Evolutionary conservation across 2,113 vertebrate species (phyloP), one percentile per base, ranked within the genome.

Genomic region (Oriolus oriolus): DNA sequence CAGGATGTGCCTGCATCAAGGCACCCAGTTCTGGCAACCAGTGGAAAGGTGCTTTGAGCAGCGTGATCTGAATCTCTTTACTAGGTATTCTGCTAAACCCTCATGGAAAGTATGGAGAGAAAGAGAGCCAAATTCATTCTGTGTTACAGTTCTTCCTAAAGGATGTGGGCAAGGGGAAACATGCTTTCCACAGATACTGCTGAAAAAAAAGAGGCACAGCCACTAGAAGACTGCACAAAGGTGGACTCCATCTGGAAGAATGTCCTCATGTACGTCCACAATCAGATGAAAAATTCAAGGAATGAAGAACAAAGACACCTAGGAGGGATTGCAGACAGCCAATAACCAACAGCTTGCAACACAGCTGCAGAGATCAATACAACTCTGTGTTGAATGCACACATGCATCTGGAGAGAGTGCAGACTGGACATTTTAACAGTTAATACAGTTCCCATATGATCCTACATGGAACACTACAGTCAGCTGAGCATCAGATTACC

Each of bases 231-330:
- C 52, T 52, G 69, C 44, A 49, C 16, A 64, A 60, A 84, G 42
- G 65, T 16, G 84, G 35, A 53, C 60, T 64, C 56, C 60, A 52
- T 87, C 66, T 87, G 87, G 78, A 94, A 91, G 57, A 83, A 63
- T 24, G 84, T 47, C 66, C 33, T 82, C 28, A 35, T 0, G 3
- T 49, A 64, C 50, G 21, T 35, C 31, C 45, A 63, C 11, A 77
- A 39, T 70, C 44, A 79, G 57, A 82, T 27, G 26, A 49, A 89
- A 86, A 94, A 74, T 16, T 84, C 52, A 79, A 76, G 63, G 45
- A 95, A 73, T 7, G 27, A 93, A 83, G 84, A 92, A 84, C 81
- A 94, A 95, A 95, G 54, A 85, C 75, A 83, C 68, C 82, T 91
- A 88, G 39, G 50, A 94, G 66, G 61, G 50, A 85, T 24, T 80